Evolutionary conservation across 2,113 vertebrate genomes (phyloP).

Genomic region (Cairina moschata): DNA sequence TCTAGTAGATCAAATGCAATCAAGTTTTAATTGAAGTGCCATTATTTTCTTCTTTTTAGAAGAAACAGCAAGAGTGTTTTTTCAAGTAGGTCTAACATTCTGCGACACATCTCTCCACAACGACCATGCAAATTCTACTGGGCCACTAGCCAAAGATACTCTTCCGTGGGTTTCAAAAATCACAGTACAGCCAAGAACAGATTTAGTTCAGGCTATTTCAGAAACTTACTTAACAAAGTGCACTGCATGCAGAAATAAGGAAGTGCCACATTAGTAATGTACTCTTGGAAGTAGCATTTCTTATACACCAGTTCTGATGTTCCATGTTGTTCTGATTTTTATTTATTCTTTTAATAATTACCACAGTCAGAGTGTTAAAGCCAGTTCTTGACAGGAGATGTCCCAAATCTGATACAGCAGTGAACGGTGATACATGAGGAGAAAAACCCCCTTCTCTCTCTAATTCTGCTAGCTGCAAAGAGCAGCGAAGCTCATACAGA

Average conservation of each 20-base stretch:
- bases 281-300: not conserved
- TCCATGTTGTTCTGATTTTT: not conserved
- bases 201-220: not conserved
- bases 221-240: not conserved
- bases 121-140: not conserved
- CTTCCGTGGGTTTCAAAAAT: not conserved
- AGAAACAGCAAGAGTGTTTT: not conserved
- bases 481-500: slow-evolving; percentile 93
- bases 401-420: slow-evolving; percentile 88
- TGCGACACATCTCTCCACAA: not conserved
- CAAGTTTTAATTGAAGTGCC: not conserved
- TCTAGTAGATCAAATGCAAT: not conserved
- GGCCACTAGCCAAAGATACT: not conserved
- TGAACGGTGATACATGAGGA: slow-evolving; percentile 91
- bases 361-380: slow-evolving; percentile 94
- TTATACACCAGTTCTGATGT: not conserved
- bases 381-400: slow-evolving; percentile 90
- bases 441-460: slow-evolving; percentile 95
- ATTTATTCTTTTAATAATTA: slow-evolving; percentile 64
- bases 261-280: not conserved
- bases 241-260: accelerated
- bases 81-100: not conserved
- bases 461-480: slow-evolving; percentile 90
- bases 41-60: not conserved
- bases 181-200: not conserved